Evolutionary conservation across 2,888 invertebrate species (phyloP).

Genomic region (Dryocosmus kuriphilus): DNA sequence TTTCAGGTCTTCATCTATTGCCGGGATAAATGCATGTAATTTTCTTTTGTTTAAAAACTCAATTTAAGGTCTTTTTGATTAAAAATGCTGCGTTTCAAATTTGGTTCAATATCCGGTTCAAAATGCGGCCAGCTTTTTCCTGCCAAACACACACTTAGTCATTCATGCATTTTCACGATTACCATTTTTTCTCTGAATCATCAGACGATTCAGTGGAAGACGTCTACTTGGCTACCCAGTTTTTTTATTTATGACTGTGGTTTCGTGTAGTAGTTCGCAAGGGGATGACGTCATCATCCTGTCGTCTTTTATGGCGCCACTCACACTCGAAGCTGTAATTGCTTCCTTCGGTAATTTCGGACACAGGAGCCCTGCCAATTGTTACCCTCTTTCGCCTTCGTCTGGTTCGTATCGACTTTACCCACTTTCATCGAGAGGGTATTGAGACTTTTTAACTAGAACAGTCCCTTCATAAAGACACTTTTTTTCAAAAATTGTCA

Average conservation of each 20-base stretch:
- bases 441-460: neutral
- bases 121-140: no score
- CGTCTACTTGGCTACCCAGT: neutral
- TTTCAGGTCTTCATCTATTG: no score
- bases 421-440: neutral
- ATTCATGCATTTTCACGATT: constrained; percentile 26
- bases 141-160: neutral
- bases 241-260: constrained; percentile 28
- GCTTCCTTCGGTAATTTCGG: constrained; percentile 36
- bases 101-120: no score
- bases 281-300: constrained; percentile 24
- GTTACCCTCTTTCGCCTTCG: constrained; percentile 11
- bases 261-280: constrained; percentile 11
- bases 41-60: no score
- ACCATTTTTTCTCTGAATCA: constrained; percentile 7
- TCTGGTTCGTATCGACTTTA: constrained; percentile 22
- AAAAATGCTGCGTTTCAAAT: no score
- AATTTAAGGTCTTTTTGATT: no score
- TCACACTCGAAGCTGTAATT: constrained; percentile 30
- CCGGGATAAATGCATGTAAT: no score
- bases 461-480: neutral
- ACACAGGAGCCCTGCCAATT: constrained; percentile 24
- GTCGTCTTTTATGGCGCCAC: constrained; percentile 28
- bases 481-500: neutral
- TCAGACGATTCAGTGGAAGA: constrained; percentile 18